Conservation (phyloP, 1,140 invertebrate genomes). For the Leptopilina clavipes region DNA sequence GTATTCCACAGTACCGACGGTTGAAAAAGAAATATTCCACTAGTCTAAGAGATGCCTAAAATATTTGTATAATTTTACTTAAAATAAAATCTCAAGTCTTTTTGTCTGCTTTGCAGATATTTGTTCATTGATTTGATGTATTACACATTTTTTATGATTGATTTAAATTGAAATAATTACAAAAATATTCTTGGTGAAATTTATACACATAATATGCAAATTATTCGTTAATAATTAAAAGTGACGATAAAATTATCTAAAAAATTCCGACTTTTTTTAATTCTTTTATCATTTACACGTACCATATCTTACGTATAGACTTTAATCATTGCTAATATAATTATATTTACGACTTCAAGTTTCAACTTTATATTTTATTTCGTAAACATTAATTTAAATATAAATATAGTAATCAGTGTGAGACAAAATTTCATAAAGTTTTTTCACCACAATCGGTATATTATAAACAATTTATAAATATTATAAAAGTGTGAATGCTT, state of each 20-base stretch:
- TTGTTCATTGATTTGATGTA: not conserved
- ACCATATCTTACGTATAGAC: not conserved
- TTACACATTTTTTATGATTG: not conserved
- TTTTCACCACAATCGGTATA: not conserved
- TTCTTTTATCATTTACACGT: not conserved
- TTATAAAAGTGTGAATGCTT: slow-evolving; percentile 25
- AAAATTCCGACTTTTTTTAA: not conserved
- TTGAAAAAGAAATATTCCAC: not conserved
- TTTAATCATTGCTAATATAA: not conserved
- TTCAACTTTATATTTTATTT: not conserved
- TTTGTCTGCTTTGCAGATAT: not conserved
- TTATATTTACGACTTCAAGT: not conserved
- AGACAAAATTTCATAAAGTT: not conserved
- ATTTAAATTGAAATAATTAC: not conserved
- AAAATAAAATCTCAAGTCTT: not conserved
- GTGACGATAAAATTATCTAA: not conserved
- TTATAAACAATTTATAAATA: slow-evolving; percentile 26
- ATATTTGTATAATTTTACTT: slow-evolving; percentile 15
- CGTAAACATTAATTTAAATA: not conserved
- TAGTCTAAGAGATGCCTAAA: slow-evolving; percentile 10
- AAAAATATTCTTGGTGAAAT: not conserved
- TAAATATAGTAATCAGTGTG: not conserved
- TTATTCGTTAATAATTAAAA: not conserved
- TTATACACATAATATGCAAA: not conserved
- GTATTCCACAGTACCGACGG: slow-evolving; percentile 8